Conservation (phyloP, 2,888 invertebrate genomes). For the Cataglyphis albicans region DNA sequence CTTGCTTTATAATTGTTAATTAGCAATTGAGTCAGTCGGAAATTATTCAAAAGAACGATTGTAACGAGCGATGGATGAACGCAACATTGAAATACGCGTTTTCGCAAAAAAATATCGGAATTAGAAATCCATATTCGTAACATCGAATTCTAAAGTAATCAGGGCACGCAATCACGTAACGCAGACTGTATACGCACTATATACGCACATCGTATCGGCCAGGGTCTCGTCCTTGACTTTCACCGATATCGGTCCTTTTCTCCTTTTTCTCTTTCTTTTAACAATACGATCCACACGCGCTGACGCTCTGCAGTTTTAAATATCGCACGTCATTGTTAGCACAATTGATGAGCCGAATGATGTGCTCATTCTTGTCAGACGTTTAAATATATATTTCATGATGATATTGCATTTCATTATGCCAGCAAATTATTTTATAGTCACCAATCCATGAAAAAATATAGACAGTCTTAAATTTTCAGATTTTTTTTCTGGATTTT, state of each 20-base stretch:
- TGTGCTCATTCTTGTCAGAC: not conserved
- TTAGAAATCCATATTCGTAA: constrained; percentile 31
- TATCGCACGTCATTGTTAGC: constrained; percentile 12
- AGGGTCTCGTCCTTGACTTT: constrained; percentile 71
- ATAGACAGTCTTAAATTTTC: no score
- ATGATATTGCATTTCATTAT: not conserved
- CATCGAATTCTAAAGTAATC: constrained; percentile 36
- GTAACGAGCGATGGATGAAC: not conserved
- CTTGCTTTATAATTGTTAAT: not conserved
- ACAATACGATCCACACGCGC: constrained; percentile 32
- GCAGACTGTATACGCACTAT: constrained; percentile 13
- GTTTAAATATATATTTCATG: not conserved
- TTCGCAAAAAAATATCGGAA: not conserved
- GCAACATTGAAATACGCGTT: not conserved
- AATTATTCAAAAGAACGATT: not conserved
- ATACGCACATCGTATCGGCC: constrained; percentile 43
- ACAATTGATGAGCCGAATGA: not conserved
- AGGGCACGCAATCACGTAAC: constrained; percentile 42
- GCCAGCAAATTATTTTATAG: not conserved
- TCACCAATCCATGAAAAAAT: no score
- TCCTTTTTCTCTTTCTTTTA: constrained; percentile 46
- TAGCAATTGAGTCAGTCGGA: not conserved
- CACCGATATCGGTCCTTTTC: constrained; percentile 56
- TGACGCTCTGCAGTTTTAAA: constrained; percentile 35
- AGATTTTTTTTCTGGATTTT: no score